Evolutionary conservation across 2,113 vertebrate genomes (phyloP).

Genomic region (Megalops atlanticus): DNA sequence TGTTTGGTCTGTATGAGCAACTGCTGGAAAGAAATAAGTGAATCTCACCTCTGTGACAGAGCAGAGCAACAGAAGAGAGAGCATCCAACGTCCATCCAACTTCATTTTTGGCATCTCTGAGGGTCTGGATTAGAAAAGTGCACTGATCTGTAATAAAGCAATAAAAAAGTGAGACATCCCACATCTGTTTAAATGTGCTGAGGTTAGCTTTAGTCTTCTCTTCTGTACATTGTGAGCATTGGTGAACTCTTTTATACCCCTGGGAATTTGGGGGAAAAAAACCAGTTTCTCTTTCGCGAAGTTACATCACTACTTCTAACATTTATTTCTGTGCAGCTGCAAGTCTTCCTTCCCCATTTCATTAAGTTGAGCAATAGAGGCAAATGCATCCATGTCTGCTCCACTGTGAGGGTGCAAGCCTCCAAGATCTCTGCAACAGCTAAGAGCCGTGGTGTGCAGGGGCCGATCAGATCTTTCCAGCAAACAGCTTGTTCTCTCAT

Average conservation of each 20-base stretch:
- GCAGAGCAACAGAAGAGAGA: slow-evolving; percentile 67
- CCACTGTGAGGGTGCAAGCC: neutral
- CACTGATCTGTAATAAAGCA: slow-evolving; percentile 53
- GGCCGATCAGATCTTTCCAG: neutral
- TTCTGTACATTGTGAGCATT: neutral
- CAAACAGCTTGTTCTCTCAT: neutral
- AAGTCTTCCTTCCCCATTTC: no score
- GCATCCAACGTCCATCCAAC: slow-evolving; percentile 63
- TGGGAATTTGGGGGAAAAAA: no score
- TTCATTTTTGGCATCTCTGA: slow-evolving; percentile 52
- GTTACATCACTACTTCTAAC: neutral
- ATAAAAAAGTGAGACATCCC: slow-evolving; percentile 17
- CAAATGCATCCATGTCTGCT: neutral
- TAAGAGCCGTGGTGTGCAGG: neutral
- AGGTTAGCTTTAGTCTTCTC: neutral
- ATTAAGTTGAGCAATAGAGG: neutral
- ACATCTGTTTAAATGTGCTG: neutral
- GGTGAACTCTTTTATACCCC: no score
- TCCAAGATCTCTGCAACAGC: neutral
- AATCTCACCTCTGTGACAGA: slow-evolving; percentile 69
- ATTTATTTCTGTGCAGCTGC: neutral
- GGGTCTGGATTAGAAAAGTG: slow-evolving; percentile 21
- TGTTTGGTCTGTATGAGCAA: neutral
- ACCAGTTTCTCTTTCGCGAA: neutral
- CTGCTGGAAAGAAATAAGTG: neutral